These are phyloP conservation scores for Spongilla lacustris DNA, from an alignment of 37 sponge, comb jelly and placozoan species.

Conservation along the genomic window DNA sequence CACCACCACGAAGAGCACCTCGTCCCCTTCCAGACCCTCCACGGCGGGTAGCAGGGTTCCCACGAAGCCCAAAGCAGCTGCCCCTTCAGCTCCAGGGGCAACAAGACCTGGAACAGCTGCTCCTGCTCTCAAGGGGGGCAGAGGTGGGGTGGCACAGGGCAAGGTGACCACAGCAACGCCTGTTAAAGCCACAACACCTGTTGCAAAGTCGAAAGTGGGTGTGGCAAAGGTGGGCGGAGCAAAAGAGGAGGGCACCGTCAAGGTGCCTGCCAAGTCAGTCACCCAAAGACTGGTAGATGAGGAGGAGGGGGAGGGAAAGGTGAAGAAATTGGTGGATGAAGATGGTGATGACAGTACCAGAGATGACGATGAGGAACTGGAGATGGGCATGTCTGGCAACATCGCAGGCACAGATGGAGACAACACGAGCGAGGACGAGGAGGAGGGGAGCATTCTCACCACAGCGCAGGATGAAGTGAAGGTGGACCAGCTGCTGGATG, in stretches of 20 bases:
- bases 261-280: background rate
- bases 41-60: background rate
- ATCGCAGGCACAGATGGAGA: background rate
- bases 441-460: background rate
- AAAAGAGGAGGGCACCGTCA: background rate
- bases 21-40: background rate
- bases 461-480: background rate
- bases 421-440: background rate
- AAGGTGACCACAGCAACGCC: background rate
- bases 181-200: background rate
- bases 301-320: background rate
- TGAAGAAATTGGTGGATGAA: background rate
- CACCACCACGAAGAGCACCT: background rate
- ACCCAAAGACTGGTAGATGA: background rate
- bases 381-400: background rate
- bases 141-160: background rate
- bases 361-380: background rate
- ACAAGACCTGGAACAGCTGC: background rate
- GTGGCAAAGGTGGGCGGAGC: background rate
- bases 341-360: background rate
- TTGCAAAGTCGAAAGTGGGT: background rate
- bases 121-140: background rate
- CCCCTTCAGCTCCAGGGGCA: background rate
- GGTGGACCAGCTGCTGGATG: background rate
- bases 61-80: background rate